These are phyloP conservation scores for Apis florea DNA, from an alignment of 1,140 invertebrate genomes.

Conservation along the genomic window DNA sequence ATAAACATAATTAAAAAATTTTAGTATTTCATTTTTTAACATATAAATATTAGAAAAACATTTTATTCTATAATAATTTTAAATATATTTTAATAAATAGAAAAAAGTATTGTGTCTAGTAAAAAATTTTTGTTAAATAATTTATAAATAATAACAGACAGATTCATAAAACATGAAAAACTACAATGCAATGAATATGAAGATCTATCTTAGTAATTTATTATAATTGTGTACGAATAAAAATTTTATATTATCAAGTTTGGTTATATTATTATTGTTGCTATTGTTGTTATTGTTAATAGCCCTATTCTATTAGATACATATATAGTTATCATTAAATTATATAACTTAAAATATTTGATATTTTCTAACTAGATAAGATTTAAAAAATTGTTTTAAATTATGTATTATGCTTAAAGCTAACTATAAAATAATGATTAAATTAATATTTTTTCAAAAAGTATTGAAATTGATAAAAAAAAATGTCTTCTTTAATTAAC, in stretches of 20 bases:
- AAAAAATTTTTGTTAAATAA: background rate
- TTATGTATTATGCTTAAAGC: background rate
- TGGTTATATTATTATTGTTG: background rate
- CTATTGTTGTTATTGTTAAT: slow-evolving; percentile 6
- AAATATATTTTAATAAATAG: background rate
- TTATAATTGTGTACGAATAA: slow-evolving; percentile 55
- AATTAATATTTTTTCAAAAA: too few species aligned
- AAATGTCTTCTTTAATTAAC: background rate
- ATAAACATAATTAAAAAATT: background rate
- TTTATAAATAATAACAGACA: background rate
- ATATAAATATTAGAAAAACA: background rate
- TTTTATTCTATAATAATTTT: background rate
- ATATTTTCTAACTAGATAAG: background rate
- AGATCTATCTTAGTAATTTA: slow-evolving; percentile 38
- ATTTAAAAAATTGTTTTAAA: background rate
- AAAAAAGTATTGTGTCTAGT: background rate
- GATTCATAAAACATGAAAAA: background rate
- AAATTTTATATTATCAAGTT: slow-evolving; percentile 55
- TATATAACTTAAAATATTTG: background rate
- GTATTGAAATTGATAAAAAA: background rate
- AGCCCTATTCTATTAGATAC: too few species aligned
- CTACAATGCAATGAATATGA: slow-evolving; percentile 43
- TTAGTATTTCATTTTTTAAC: background rate
- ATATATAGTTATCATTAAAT: background rate
- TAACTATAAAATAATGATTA: background rate